Conservation (phyloP, 2,113 vertebrate species). For the Chamaea fasciata region DNA sequence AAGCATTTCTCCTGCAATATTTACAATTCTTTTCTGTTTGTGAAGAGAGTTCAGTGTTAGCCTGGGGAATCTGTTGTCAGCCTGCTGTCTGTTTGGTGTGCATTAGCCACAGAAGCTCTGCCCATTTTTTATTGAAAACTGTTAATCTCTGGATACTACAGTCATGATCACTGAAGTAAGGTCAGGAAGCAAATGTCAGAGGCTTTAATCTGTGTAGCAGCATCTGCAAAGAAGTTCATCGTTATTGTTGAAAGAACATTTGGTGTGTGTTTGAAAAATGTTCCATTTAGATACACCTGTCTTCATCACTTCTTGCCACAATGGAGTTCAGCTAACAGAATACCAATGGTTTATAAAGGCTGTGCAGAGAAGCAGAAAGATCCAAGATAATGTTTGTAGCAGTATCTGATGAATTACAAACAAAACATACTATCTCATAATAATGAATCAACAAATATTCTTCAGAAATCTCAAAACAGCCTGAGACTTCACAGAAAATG, state of each 20-base stretch:
- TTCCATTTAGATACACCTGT: neutral
- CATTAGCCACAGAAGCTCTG: neutral
- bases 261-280: neutral
- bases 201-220: neutral
- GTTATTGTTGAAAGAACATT: neutral
- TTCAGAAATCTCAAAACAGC: neutral
- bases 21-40: neutral
- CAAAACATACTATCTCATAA: neutral
- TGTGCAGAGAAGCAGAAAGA: neutral
- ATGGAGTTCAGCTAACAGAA: neutral
- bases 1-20: neutral
- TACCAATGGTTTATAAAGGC: neutral
- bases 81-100: neutral
- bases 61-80: neutral
- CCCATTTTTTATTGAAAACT: neutral
- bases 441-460: neutral
- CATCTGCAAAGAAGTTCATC: neutral
- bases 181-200: neutral
- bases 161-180: neutral
- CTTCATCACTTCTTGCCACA: neutral
- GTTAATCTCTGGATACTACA: neutral
- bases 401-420: neutral
- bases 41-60: neutral
- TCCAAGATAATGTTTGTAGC: neutral
- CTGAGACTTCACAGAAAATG: neutral